phyloP scores from a whole-genome alignment of 2,888 invertebrate species.

The Rhagonycha lutea region DNA sequence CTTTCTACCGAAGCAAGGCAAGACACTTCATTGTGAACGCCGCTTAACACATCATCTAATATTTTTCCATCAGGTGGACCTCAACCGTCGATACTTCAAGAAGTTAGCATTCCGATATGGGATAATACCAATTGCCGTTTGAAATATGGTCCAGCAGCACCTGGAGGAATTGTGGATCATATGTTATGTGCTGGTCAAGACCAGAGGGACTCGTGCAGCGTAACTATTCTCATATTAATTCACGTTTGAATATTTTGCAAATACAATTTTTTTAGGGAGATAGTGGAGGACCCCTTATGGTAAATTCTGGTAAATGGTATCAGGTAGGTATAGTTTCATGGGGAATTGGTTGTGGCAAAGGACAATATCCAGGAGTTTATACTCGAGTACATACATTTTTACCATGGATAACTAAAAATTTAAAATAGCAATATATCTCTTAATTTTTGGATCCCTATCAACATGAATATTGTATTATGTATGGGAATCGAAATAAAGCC shows the following conservation, averaged over 20 bases:
- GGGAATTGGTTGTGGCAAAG: conserved; percentile 91
- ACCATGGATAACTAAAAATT: conserved; percentile 86
- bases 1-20: too few relatives aligned
- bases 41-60: background rate
- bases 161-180: conserved; percentile 85
- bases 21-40: background rate
- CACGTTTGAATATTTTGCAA: conserved; percentile 12
- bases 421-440: conserved; percentile 55
- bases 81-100: conserved; percentile 79
- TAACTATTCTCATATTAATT: conserved; percentile 56
- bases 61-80: conserved; percentile 68
- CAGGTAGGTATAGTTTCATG: conserved; percentile 89
- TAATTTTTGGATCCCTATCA: too few relatives aligned
- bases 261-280: conserved; percentile 69
- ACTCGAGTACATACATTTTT: conserved; percentile 81
- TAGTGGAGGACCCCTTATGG: conserved; percentile 86
- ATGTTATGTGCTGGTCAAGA: conserved; percentile 88
- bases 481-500: background rate
- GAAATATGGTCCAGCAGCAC: conserved; percentile 85
- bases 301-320: conserved; percentile 76
- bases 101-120: conserved; percentile 85
- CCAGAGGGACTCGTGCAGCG: conserved; percentile 86
- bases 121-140: conserved; percentile 74
- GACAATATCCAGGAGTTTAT: conserved; percentile 90
- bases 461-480: background rate